phyloP scores from a whole-genome alignment of 1,140 invertebrate genomes.

The Popillia japonica region DNA sequence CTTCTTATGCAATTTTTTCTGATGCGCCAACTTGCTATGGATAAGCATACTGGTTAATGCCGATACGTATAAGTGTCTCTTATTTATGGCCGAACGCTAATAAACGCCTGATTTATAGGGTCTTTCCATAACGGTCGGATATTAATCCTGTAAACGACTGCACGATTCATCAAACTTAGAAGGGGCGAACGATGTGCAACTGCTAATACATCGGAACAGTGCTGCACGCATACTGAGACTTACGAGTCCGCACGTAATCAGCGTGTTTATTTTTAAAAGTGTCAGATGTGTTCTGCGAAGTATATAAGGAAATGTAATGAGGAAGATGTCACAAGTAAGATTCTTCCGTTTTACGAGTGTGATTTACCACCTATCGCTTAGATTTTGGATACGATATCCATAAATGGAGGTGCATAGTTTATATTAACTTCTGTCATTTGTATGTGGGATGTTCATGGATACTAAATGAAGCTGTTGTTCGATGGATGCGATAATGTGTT shows the following conservation, averaged over 20 bases:
- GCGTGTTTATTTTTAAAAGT: conserved; percentile 4
- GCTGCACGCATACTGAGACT: neutral
- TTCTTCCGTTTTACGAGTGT: neutral
- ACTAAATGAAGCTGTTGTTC: no score
- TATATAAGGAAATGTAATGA: neutral
- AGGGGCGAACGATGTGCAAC: neutral
- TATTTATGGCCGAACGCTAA: conserved; percentile 5
- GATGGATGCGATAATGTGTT: no score
- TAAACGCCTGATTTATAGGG: conserved; percentile 6
- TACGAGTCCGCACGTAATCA: neutral
- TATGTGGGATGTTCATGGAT: neutral
- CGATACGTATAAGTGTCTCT: neutral
- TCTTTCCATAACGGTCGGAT: conserved; percentile 1
- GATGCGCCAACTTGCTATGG: neutral
- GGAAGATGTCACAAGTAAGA: neutral
- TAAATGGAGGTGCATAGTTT: neutral
- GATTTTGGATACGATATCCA: neutral
- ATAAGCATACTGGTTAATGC: neutral
- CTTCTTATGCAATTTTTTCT: neutral
- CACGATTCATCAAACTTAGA: conserved; percentile 7
- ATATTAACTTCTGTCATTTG: neutral
- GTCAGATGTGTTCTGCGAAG: neutral
- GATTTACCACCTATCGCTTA: neutral
- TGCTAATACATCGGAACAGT: neutral
- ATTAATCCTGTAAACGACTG: conserved; percentile 18